Evolutionary conservation across 2,797 vertebrate genomes (phyloP).

Genomic region (Scolopax rusticola): DNA sequence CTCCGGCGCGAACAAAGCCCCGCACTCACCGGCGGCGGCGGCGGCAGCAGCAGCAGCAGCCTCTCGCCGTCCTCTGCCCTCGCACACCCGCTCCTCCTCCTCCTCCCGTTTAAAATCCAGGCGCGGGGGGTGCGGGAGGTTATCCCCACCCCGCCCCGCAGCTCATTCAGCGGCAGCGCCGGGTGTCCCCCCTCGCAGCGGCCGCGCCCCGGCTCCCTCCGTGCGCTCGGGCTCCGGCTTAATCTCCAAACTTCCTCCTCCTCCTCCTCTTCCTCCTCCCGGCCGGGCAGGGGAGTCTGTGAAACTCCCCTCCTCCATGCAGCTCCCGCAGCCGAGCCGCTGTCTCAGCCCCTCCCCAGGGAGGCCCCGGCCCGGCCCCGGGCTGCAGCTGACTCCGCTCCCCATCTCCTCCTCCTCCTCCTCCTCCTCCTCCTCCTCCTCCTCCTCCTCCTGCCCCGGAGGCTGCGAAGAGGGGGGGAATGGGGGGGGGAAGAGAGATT

Average conservation of each 20-base stretch:
- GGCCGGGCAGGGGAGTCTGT: not conserved
- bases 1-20: not conserved
- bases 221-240: not conserved
- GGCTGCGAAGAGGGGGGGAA: not conserved
- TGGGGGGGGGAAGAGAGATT: not conserved
- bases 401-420: not conserved
- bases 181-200: not conserved
- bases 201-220: not conserved
- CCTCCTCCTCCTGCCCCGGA: not conserved
- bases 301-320: constrained; percentile 57
- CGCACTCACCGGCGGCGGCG: not conserved
- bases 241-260: constrained; percentile 40
- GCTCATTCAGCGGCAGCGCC: not conserved
- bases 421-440: not conserved
- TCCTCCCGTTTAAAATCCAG: not conserved
- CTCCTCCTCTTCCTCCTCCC: not conserved
- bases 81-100: not conserved
- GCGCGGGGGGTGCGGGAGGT: not conserved
- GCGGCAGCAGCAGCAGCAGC: not conserved
- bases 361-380: constrained; percentile 22
- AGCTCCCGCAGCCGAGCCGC: constrained; percentile 18
- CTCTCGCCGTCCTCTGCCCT: not conserved
- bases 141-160: not conserved
- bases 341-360: constrained; percentile 67
- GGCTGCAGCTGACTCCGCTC: constrained; percentile 1